These are phyloP conservation scores for Micronycteris hirsuta DNA, from an alignment of 2,113 vertebrate species.

Conservation along the genomic window DNA sequence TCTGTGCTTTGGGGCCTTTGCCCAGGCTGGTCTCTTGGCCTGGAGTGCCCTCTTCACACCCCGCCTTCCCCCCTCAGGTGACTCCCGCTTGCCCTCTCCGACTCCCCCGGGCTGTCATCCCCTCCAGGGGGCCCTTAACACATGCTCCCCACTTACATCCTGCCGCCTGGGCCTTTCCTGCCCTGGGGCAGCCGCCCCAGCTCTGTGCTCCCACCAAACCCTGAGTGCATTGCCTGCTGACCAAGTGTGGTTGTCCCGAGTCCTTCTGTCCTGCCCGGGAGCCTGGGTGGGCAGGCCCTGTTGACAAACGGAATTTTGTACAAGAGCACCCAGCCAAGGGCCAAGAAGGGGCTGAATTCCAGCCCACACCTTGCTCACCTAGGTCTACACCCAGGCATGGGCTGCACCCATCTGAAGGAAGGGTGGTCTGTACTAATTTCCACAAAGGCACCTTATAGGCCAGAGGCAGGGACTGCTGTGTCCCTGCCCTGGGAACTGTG, in stretches of 20 bases:
- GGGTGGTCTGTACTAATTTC: neutral
- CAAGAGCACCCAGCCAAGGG: neutral
- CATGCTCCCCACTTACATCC: neutral
- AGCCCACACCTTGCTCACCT: neutral
- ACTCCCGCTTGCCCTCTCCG: too few species aligned
- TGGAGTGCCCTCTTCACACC: accelerated
- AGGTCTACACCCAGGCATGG: accelerated
- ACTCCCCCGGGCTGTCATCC: neutral
- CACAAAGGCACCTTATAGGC: accelerated
- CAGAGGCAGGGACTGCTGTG: neutral
- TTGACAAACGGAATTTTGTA: neutral
- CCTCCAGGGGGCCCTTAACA: neutral
- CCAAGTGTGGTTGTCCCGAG: accelerated
- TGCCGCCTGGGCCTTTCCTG: neutral
- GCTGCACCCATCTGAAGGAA: neutral
- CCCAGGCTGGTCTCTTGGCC: too few species aligned
- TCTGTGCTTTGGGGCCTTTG: neutral
- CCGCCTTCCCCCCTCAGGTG: too few species aligned
- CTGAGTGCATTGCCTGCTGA: neutral
- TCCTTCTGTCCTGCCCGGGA: neutral
- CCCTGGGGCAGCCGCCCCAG: neutral
- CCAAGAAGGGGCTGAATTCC: neutral
- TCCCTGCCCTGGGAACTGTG: accelerated
- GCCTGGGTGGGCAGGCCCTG: neutral
- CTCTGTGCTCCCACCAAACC: neutral